Conservation (phyloP, 2,113 vertebrate genomes). For the Hippocampus comes region DNA sequence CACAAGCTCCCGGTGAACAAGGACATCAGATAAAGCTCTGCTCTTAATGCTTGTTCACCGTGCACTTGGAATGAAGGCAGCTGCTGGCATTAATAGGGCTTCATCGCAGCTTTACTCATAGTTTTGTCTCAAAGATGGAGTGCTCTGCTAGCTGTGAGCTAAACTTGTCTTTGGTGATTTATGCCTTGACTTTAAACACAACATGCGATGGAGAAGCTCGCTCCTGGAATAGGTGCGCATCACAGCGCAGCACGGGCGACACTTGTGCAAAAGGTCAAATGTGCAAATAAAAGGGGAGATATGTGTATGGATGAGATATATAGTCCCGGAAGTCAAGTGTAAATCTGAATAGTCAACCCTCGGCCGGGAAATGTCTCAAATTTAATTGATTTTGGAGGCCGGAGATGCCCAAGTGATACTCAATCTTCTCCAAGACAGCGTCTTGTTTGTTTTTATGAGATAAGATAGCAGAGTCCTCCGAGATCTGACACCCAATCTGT, state of each 20-base stretch:
- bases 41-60: conserved; percentile 48
- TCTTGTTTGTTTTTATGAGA: conserved; percentile 13
- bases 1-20: conserved; percentile 57
- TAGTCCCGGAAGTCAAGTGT: background rate
- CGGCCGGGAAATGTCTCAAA: background rate
- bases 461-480: conserved; percentile 6
- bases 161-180: conserved; percentile 13
- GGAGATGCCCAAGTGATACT: conserved; percentile 13
- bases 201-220: background rate
- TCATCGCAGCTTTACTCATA: conserved; percentile 12
- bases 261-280: conserved; percentile 4
- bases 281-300: conserved; percentile 6
- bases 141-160: conserved; percentile 5
- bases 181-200: conserved; percentile 6
- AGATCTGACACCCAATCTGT: conserved; percentile 15
- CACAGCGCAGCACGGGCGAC: background rate
- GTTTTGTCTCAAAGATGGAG: conserved; percentile 26
- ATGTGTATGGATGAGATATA: conserved; percentile 5
- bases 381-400: conserved; percentile 4
- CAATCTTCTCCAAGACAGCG: conserved; percentile 18
- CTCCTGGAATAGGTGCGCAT: background rate
- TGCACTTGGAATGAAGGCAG: conserved; percentile 30
- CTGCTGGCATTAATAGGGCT: conserved; percentile 14
- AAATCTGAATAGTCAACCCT: conserved; percentile 18
- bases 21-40: conserved; percentile 67